Evolutionary conservation across 23 tunicate species (phyloP), one percentile per base, ranked within the genome.

Genomic region (Clavelina lepadiformis): DNA sequence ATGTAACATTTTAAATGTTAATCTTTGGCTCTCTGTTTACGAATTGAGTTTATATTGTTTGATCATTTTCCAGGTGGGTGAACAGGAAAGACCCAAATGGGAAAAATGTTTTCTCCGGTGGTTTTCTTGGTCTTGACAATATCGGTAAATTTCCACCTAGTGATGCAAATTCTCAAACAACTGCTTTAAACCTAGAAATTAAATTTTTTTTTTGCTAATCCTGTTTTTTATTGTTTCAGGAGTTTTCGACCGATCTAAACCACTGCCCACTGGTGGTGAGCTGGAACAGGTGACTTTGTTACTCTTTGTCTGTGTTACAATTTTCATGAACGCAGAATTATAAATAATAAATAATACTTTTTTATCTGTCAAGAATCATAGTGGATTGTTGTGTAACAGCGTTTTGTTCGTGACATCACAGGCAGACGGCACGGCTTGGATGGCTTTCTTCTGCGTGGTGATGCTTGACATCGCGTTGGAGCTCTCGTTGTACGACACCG

Each of bases 391-490:
- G n/a, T n/a, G n/a, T n/a, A n/a, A n/a, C n/a, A n/a, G n/a, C n/a
- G n/a, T n/a, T n/a, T n/a, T n/a, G n/a, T n/a, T n/a, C n/a, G n/a
- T n/a, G n/a, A n/a, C n/a, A n/a, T n/a, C n/a, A 22, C 73, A 88
- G 96, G 82, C 96, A 18, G 96, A 88, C 46, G 96, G 96, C 21
- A 88, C 96, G 3, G 96, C 96, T 1, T 88, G 96, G 96, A 88
- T 88, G 96, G 96, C 96, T 18, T 88, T 88, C 46, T 88, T 88
- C 78, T 88, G 86, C 47, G 81, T 67, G 4, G 82, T 79, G 51
- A 88, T 88, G 96, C 68, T 88, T 37, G 96, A 88, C 46, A 88
- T 88, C 27, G 72, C 96, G 29, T 72, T 88, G 7, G 96, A 88
- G 51, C 61, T 88, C 33, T 76, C 96, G 30, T 51, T 88, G 67